Evolutionary conservation across 2,113 vertebrate species (phyloP), one percentile per base, ranked within the genome.

Genomic region (Daubentonia madagascariensis): DNA sequence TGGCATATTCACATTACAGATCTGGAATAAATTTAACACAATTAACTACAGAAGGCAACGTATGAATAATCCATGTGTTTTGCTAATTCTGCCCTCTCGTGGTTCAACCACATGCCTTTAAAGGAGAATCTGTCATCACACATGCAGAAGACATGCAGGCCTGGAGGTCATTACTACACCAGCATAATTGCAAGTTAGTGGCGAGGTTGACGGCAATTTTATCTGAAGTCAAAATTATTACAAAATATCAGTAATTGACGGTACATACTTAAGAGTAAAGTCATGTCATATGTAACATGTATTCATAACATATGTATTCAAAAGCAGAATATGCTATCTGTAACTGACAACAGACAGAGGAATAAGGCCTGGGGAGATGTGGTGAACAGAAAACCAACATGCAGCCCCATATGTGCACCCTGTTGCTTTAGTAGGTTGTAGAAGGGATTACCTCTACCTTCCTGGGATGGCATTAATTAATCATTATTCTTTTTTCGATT

Each of bases 11-110:
- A 43, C 68, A 88, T 78, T 67, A 54, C 65, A 32, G 25, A 87
- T 80, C 93, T 97, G 91, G 59, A 89, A 52, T 92, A 92, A 68
- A 93, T 89, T 88, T 95, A 90, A 72, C 18, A 40, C 70, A 94
- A 85, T 91, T 65, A 45, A 83, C n/a, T 95, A 83, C 87, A 97
- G 95, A 92, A 85, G 73, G 70, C 54, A 73, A 14, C 32, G 43
- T 81, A 91, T 76, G 72, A 92, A 86, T 72, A 96, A 89, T 63
- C 93, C 25, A 86, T 48, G 52, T 50, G 30, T 91, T 97, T 95
- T 85, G 43, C 59, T 95, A 89, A 94, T 67, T 91, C 54, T 73
- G 45, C 59, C 65, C 63, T 79, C n/a, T 83, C 89, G 78, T 50
- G 17, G 37, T 92, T 89, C 67, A 92, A 1, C 18, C 73, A 75